phyloP scores from a whole-genome alignment of 2,888 invertebrate genomes.

The Dicyrtomina minuta region DNA sequence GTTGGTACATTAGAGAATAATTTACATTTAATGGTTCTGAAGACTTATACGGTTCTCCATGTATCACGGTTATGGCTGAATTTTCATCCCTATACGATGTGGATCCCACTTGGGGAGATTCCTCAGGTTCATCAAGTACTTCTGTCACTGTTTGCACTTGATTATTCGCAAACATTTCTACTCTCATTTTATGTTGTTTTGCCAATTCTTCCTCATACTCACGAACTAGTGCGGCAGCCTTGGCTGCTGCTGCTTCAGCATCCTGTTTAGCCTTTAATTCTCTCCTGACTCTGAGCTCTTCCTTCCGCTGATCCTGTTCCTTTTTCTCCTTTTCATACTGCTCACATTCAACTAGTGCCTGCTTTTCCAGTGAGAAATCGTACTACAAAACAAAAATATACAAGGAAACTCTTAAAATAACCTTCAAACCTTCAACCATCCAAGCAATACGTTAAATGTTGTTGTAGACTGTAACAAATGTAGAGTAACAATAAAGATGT shows the following conservation, averaged over 20 bases:
- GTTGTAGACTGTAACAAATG: too few relatives aligned
- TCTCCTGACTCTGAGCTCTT: conserved; percentile 31
- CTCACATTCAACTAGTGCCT: conserved; percentile 69
- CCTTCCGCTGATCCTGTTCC: not conserved
- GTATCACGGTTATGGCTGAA: not conserved
- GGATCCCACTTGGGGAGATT: conserved; percentile 1
- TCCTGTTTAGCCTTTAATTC: conserved; percentile 66
- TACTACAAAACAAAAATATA: conserved; percentile 58
- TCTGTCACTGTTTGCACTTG: not conserved
- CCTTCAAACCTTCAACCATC: too few relatives aligned
- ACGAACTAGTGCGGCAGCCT: conserved; percentile 31
- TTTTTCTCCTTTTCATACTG: conserved; percentile 67
- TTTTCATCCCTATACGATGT: not conserved
- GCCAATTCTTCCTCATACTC: conserved; percentile 29
- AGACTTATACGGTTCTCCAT: not conserved
- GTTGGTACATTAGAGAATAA: conserved; percentile 5
- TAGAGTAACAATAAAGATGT: too few relatives aligned
- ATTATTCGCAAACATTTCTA: conserved; percentile 4
- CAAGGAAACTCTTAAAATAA: not conserved
- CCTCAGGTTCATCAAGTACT: not conserved
- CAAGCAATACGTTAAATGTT: too few relatives aligned
- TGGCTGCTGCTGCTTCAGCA: conserved; percentile 57
- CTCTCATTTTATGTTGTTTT: conserved; percentile 8
- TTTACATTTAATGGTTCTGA: not conserved
- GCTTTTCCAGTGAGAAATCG: conserved; percentile 72